Evolutionary conservation across 2,797 vertebrate genomes (phyloP), one percentile per base, ranked within the genome.

Genomic region (Notolabrus celidotus): DNA sequence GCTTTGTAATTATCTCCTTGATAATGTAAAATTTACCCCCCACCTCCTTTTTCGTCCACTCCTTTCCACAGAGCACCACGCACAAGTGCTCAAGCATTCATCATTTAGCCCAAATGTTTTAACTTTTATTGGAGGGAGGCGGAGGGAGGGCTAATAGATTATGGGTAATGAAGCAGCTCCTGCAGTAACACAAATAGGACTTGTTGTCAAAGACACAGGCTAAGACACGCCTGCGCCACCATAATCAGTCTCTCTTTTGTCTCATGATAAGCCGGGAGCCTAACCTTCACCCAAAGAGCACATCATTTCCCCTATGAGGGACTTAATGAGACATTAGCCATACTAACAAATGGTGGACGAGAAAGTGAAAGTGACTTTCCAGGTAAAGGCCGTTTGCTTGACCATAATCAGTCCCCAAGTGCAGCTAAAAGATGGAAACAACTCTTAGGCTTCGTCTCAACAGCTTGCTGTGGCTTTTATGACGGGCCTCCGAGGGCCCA

Each of bases 391-490:
- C 59, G 81, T 85, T 87, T 86, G 80, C 86, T 71, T 75, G 87
- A 82, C 85, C 82, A 79, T 90, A 89, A 91, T 91, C 88, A 89
- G 83, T 92, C 91, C 92, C 90, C 62, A 16, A 89, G 89, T 83
- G 87, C 82, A 79, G 86, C 87, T 92, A 89, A 90, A 91, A 75
- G 83, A 82, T 73, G 86, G 87, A 92, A 92, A 92, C 85, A 86
- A 86, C 85, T 89, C 89, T 0, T 69, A 71, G 89, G 75, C 85
- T 82, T 85, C 33, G 67, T 86, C 90, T 91, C 79, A 71, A 90
- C 89, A 92, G 92, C 91, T 91, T 91, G 89, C 85, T 71, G 84
- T 86, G 87, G 88, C 83, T 92, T 92, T 93, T 92, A 92, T 43
- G 79, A 86, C 34, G 8, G 74, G 86, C 88, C 88, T 91, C 88